Evolutionary conservation across 1,140 invertebrate species (phyloP).

Genomic region (Conus ventricosus): DNA sequence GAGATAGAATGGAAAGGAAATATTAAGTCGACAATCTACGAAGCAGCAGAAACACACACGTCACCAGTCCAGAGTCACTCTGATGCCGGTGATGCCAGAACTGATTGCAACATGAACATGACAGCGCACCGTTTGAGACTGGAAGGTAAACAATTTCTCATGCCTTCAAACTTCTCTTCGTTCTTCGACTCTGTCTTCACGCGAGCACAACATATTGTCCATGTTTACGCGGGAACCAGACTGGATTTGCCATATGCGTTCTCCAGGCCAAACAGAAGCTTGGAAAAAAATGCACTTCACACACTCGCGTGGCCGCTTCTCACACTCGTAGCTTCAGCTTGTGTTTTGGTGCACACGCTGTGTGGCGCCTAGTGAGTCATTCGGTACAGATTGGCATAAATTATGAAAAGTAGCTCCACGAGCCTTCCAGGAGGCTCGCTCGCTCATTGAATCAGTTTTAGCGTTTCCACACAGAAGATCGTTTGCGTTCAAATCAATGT

Average conservation of each 20-base stretch:
- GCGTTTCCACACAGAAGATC: too few relatives aligned
- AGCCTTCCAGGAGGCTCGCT: not conserved
- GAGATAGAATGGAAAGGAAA: not conserved
- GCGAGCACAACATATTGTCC: not conserved
- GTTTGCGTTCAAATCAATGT: too few relatives aligned
- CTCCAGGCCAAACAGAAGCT: not conserved
- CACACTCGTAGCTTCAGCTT: constrained; percentile 10
- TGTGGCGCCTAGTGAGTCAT: constrained; percentile 34
- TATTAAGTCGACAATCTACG: not conserved
- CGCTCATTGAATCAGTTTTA: not conserved
- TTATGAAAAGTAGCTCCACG: constrained; percentile 30
- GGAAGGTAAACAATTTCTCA: not conserved
- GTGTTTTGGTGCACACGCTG: constrained; percentile 34
- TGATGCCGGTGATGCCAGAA: not conserved
- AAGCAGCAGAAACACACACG: not conserved
- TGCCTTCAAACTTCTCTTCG: not conserved
- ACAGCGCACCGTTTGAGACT: not conserved
- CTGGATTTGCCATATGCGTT: not conserved
- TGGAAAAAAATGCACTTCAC: not conserved
- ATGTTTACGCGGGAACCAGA: not conserved
- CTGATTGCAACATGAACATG: not conserved
- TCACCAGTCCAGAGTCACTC: not conserved
- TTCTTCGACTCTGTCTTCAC: not conserved
- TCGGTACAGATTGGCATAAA: constrained; percentile 37
- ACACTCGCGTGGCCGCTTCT: constrained; percentile 11